These are phyloP conservation scores for Microtus pennsylvanicus DNA, from an alignment of 2,113 vertebrate genomes.

Conservation along the genomic window DNA sequence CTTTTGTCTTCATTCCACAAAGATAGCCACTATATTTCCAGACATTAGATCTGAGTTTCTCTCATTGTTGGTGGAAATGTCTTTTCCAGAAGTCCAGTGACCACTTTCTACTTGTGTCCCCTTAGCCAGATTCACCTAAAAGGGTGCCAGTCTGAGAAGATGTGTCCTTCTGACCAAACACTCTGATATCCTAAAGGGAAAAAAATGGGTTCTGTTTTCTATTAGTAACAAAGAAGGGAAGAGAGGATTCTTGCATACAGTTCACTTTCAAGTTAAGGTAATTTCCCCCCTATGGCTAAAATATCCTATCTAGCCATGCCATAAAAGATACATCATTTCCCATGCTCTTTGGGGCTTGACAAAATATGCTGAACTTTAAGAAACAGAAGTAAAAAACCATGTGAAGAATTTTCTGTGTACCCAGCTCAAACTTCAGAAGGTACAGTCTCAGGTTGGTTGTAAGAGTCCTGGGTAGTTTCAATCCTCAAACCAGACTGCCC, in stretches of 20 bases:
- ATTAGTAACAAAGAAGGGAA: background rate
- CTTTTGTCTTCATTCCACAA: background rate
- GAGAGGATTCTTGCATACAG: constrained; percentile 22
- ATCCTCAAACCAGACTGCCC: fast-evolving
- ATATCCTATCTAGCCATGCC: background rate
- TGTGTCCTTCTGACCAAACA: background rate
- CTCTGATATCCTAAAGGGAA: background rate
- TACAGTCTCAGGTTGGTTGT: fast-evolving
- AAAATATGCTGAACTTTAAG: constrained; percentile 6
- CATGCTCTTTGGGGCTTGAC: background rate
- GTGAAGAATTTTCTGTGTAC: background rate
- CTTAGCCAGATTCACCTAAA: background rate
- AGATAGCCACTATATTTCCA: background rate
- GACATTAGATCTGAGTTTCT: background rate
- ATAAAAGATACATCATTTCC: background rate
- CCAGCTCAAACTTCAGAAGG: constrained; percentile 31
- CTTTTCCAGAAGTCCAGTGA: background rate
- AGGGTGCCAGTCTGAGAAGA: background rate
- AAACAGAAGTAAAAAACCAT: background rate
- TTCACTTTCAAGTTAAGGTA: constrained; percentile 47
- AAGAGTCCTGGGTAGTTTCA: background rate
- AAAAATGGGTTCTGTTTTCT: background rate
- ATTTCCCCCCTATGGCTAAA: background rate
- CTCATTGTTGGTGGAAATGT: background rate
- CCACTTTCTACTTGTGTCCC: background rate